A percentile compares a stretch with the other conserved stretches of the same genome.
These are phyloP conservation scores for Acronicta leporina DNA, from an alignment of 2,888 invertebrate species.

Conservation along the genomic window DNA sequence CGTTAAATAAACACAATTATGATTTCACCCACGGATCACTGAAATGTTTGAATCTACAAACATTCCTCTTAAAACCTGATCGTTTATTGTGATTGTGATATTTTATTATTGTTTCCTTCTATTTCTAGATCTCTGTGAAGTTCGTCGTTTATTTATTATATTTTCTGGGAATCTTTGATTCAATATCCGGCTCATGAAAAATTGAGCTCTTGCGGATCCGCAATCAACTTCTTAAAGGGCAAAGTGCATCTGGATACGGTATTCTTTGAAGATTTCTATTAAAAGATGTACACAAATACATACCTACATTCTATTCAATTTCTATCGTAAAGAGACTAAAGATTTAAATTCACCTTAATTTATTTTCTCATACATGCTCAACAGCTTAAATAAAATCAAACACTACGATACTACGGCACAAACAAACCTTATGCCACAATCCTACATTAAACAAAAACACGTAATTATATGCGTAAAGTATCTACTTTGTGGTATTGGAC, in stretches of 20 bases:
- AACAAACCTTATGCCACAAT: background rate
- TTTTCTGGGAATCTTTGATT: slow-evolving; percentile 12
- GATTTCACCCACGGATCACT: slow-evolving; percentile 7
- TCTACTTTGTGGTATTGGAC: background rate
- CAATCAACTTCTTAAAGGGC: background rate
- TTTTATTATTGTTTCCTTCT: slow-evolving; percentile 1
- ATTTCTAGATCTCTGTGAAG: slow-evolving; percentile 3
- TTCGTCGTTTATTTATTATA: slow-evolving; percentile 1
- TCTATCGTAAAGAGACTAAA: too few relatives aligned
- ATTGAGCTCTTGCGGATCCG: background rate
- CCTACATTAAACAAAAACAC: background rate
- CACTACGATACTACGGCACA: too few relatives aligned
- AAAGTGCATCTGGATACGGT: background rate
- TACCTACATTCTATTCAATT: too few relatives aligned
- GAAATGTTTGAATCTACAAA: slow-evolving; percentile 10
- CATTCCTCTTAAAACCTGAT: slow-evolving; percentile 1
- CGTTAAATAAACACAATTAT: slow-evolving; percentile 12
- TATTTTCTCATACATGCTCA: too few relatives aligned
- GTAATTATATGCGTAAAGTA: background rate
- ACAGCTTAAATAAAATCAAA: too few relatives aligned
- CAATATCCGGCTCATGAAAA: slow-evolving; percentile 1
- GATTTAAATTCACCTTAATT: too few relatives aligned
- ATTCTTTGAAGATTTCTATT: too few relatives aligned
- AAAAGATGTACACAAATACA: too few relatives aligned
- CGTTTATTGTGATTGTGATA: slow-evolving; percentile 30